A percentile compares a stretch with the other conserved stretches of the same genome.
Evolutionary conservation across 2,888 invertebrate genomes (phyloP).

Genomic region (Synanthedon formicaeformis): DNA sequence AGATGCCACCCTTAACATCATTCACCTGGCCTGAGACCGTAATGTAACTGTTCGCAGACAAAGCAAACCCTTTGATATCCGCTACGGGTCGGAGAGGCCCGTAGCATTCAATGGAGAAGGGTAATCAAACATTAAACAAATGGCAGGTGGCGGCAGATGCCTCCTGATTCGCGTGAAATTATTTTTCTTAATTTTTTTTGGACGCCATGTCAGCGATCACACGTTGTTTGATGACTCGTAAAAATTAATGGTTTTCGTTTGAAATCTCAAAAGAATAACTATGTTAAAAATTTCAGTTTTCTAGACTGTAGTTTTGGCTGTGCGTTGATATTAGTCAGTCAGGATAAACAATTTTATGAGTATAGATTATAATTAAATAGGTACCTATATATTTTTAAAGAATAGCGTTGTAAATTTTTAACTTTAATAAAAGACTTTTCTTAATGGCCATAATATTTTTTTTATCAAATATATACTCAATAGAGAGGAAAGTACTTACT

Average conservation of each 20-base stretch:
- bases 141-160: slow-evolving; percentile 64
- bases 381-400: no score
- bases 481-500: no score
- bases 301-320: no score
- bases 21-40: slow-evolving; percentile 52
- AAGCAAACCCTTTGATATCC: slow-evolving; percentile 53
- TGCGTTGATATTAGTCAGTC: no score
- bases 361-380: no score
- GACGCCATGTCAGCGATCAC: slow-evolving; percentile 10
- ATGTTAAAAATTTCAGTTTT: no score
- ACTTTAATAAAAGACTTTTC: no score
- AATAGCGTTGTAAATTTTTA: no score
- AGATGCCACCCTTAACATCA: slow-evolving; percentile 25
- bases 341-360: no score
- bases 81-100: slow-evolving; percentile 37
- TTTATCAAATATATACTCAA: no score
- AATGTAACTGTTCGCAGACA: slow-evolving; percentile 56
- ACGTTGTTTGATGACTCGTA: slow-evolving; percentile 43
- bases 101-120: slow-evolving; percentile 28
- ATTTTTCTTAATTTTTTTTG: slow-evolving; percentile 38
- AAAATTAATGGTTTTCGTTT: slow-evolving; percentile 48
- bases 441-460: no score
- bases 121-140: slow-evolving; percentile 48
- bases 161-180: slow-evolving; percentile 64
- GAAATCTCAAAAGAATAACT: no score